A percentile compares a stretch with the other conserved stretches of the same genome.
These are phyloP conservation scores for Sciurus vulgaris DNA, from an alignment of 2,797 vertebrate genomes.

Conservation along the genomic window DNA sequence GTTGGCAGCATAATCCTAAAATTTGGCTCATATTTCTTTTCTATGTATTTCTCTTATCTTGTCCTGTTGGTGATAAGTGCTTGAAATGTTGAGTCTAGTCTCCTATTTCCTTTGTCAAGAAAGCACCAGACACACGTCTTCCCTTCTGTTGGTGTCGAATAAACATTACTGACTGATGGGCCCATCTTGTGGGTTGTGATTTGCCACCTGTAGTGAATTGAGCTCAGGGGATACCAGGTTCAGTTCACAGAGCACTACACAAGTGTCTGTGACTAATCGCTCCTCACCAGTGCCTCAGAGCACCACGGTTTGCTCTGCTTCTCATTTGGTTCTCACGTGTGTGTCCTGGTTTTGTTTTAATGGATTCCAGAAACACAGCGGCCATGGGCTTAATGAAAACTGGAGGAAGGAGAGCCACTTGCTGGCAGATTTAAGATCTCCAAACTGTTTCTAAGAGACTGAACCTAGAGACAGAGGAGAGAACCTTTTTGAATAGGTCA, in stretches of 20 bases:
- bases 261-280: neutral
- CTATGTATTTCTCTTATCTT: neutral
- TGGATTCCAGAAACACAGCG: neutral
- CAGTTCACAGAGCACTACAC: neutral
- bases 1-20: neutral
- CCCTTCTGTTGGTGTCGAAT: neutral
- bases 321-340: neutral
- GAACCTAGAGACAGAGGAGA: neutral
- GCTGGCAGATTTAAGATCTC: neutral
- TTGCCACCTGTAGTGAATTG: neutral
- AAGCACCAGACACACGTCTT: neutral
- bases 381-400: neutral
- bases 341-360: neutral
- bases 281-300: neutral
- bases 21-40: neutral
- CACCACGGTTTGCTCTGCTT: neutral
- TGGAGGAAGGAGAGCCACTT: neutral
- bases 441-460: constrained; percentile 21
- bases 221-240: rapidly evolving
- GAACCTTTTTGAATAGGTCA: neutral
- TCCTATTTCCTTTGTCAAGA: neutral
- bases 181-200: neutral
- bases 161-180: neutral
- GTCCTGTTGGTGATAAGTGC: neutral
- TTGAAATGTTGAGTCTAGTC: neutral